Evolutionary conservation across 2,888 invertebrate species (phyloP), one percentile per base, ranked within the genome.

Genomic region (Trichogramma dendrolimi): DNA sequence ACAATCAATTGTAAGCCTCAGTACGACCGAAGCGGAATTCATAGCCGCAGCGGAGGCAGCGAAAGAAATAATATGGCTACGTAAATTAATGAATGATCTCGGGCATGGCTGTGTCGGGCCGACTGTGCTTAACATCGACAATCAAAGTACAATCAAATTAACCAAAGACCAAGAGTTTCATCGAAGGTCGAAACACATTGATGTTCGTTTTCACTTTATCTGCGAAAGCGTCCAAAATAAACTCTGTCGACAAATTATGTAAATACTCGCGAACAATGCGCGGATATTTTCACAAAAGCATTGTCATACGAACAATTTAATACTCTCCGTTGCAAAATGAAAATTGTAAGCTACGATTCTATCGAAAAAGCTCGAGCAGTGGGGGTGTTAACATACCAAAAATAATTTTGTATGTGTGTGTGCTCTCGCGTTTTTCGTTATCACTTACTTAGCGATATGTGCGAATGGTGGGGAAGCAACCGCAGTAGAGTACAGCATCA

Each of bases 21-120:
- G 69, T 4, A 71, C 71, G 0, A 68, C 68, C 1, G 72, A 72
- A 56, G 70, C 71, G 4, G 71, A 74, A 54, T 70, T 69, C 55
- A 61, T 73, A 6, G 71, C 72, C 0, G 70, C 72, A 4, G 61
- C 65, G 46, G 61, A 64, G 11, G 66, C 69, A 4, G 59, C 64
- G 0, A 69, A 67, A 58, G 71, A 72, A 60, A 55, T 67, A 1
- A 52, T 68, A 1, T 73, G 72, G 72, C 49, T 71, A 27, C 65
- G 64, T 14, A 55, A 61, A 47, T 58, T 74, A 10, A 11, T 72
- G 7, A n/a, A 51, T n/a, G 68, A 68, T 27, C 61, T 71, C 47
- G 63, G 61, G 40, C 50, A n/a, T n/a, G n/a, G n/a, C n/a, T n/a
- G n/a, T n/a, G n/a, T n/a, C n/a, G n/a, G n/a, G 62, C 46, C 55